Base-by-base conservation (phyloP, 2,888 invertebrate species). In the Sussaba pulchella region DNA sequence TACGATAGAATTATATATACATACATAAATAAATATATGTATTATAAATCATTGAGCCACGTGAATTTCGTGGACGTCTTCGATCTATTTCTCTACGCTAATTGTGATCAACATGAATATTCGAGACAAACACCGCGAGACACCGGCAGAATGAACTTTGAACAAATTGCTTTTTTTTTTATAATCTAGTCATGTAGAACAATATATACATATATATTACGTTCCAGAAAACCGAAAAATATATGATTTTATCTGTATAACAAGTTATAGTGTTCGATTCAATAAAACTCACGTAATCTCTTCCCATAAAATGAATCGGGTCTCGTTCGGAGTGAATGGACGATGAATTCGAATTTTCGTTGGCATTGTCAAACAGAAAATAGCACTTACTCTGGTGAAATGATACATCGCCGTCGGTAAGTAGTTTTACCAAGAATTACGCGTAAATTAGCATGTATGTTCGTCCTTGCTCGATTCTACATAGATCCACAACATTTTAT, bases 141-240 rank as follows among this genome's bases (percentile, higher is more conserved):
- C 19, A 63, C 39, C 39, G 69, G 52, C 41, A 54, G 12, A 17
- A 69, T 54, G 21, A 54, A 47, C 45, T 47, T 64, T 64, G 50
- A 59, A 63, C 52, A 52, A 69, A 76, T 72, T 72, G 76, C 43
- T 63, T 76, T 80, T 90, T 89, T 87, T 88, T 88, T 89, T 88
- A 90, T 91, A 88, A 90, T 91, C 90, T 91, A 91, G 90, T 91
- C 91, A 91, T 82, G 86, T 90, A 90, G 88, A 89, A 86, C 74
- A 87, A 36, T 36, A 17, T 54, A 41, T 69, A 41, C 57, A 57
- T 79, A 70, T 70, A 66, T 61, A 75, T 75, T 70, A 71, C 66
- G 75, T 80, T 76, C 71, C 66, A 57, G 66, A 70, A 57, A 70
- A 66, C 71, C 21, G 59, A 80, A 80, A n/a, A 79, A 80, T 80